Base-by-base conservation (phyloP, 2,797 vertebrate genomes). In the Anomalospiza imberbis region DNA sequence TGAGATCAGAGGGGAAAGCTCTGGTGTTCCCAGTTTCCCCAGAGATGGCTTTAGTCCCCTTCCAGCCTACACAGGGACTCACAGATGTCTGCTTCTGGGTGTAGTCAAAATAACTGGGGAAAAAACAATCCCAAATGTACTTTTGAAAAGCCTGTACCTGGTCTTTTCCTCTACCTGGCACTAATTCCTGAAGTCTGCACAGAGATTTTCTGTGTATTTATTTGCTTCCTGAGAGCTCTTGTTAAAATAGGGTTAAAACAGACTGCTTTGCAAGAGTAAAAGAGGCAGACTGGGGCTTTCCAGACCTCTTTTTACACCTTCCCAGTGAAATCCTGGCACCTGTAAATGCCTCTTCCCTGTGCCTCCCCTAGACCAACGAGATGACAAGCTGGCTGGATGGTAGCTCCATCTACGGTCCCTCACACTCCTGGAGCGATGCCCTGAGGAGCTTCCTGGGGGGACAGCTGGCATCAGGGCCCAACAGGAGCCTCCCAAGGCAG, bases 301-400 rank as follows among this genome's bases (percentile, higher is more conserved):
- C 36, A 66, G 71, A 29, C 13, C 19, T 44, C 25, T 42, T 47
- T 81, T 34, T 8, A 6, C 36, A 73, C 36, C 17, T 73, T 81
- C 29, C 45, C 1, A 1, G 9, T 5, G 5, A 82, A 36, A 17
- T 8, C 26, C 16, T 4, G 1, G 12, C 3, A 0, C 25, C n/a
- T 44, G 17, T 36, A 87, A 76, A 77, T 8, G 28, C 20, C 18
- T 0, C 0, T 72, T 80, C 47, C 45, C 47, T 32, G 12, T 68
- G 9, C 29, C 80, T 90, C 38, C 53, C 51, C 61, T 26, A 99
- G 99, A 97, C 98, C 48, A 99, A 99, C 36, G 95, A 97, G 26
- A 98, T 98, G 97, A 99, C 99, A 0, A 97, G 99, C 8, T 99
- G 99, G 99, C 98, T 99, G 45, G 99, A 99, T 12, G 99, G 99